These are phyloP conservation scores for Pristionchus maxplancki DNA, from an alignment of 2,888 invertebrate species.

Conservation along the genomic window DNA sequence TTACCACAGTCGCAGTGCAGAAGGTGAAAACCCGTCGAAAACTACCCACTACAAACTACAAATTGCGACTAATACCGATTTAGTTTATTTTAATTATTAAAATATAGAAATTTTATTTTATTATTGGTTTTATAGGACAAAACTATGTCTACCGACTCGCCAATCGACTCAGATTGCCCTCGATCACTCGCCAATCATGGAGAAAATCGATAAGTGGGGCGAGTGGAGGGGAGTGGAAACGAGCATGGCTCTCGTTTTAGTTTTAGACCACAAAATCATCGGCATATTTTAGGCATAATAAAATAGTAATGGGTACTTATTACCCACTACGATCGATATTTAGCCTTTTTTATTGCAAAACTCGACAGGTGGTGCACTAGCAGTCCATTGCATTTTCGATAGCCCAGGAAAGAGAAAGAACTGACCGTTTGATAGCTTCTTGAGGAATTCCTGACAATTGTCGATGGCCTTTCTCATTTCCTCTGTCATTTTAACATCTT, in stretches of 20 bases:
- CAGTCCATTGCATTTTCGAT: not conserved
- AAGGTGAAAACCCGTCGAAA: not conserved
- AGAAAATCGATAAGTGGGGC: not conserved
- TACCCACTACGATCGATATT: not conserved
- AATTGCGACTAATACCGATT: not conserved
- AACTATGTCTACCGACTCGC: not conserved
- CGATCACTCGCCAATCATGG: not conserved
- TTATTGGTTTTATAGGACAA: too few species aligned
- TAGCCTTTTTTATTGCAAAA: not conserved
- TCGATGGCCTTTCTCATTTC: not conserved
- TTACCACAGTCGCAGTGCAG: not conserved
- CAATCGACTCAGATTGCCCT: not conserved
- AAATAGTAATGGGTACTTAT: not conserved
- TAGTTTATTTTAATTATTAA: not conserved
- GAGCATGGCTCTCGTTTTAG: not conserved
- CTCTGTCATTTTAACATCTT: too few species aligned
- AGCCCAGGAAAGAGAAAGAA: not conserved
- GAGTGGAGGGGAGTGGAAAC: not conserved
- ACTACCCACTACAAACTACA: not conserved
- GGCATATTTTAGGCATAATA: not conserved
- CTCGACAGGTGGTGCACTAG: not conserved
- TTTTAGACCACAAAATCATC: not conserved
- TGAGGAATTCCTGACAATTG: not conserved
- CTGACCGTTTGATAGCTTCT: not conserved
- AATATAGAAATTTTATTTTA: not conserved